Evolutionary conservation across 2,113 vertebrate genomes (phyloP), one percentile per base, ranked within the genome.

Genomic region (Forbesichthys agassizii): DNA sequence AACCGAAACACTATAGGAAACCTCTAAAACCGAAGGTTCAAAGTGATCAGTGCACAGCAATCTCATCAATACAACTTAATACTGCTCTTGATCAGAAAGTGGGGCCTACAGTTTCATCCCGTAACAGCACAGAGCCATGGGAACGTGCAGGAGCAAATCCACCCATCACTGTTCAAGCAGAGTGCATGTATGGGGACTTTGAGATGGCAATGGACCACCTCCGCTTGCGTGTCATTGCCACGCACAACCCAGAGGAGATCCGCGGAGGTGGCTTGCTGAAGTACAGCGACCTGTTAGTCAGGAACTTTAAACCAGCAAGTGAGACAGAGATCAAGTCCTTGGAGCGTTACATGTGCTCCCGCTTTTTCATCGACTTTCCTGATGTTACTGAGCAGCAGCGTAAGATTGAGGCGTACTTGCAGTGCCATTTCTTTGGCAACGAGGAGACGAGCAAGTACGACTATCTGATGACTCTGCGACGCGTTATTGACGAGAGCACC

Each of bases 341-440:
- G 68, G 96, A 99, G 78, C 94, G 96, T 18, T 99, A 99, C 85
- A 99, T 99, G 97, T 99, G 97, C 87, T 98, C 97, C 58, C 94
- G 97, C 49, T 99, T 99, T 89, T 99, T 99, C 89, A 98, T 99
- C 48, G 97, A 99, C 91, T 99, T 98, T 75, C 95, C 97, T 1
- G 94, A 97, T 13, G 91, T 98, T 47, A 84, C 85, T 3, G 95
- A 98, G 85, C 97, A 99, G 88, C 95, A 96, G 77, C 93, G 93
- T 68, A 97, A 96, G 87, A 96, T 99, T 11, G 95, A 99, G 87
- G 96, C 96, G 0, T 97, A 99, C 73, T 79, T 98, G 77, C 93
- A 79, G 70, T 95, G 96, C 86, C 97, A 99, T 78, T 98, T 97
- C 85, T 93, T 95, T 0, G 97, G 96, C 60, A 85, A 42, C 1